Evolutionary conservation across 1,140 invertebrate genomes (phyloP).

Genomic region (Hylaeus anthracinus): DNA sequence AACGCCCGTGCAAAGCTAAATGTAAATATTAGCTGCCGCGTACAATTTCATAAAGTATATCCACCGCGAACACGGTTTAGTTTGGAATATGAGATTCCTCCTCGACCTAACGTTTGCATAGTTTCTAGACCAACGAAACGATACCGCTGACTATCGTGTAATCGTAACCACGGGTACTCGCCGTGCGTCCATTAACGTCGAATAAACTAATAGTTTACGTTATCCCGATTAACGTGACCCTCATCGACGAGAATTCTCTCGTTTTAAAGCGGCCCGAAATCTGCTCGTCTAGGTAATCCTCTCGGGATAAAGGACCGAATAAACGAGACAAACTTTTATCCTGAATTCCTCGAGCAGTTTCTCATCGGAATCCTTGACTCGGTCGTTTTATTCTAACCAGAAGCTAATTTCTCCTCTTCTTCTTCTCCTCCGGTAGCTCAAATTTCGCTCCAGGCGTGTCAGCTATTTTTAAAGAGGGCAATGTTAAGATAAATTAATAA

Average conservation of each 20-base stretch:
- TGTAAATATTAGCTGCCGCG: conserved; percentile 43
- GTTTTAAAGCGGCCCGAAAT: not conserved
- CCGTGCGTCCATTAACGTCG: not conserved
- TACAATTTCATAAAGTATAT: conserved; percentile 54
- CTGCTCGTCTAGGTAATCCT: conserved; percentile 4
- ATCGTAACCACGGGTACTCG: not conserved
- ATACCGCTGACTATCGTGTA: conserved; percentile 1
- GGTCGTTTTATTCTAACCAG: not conserved
- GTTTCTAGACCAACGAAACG: conserved; percentile 41
- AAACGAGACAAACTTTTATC: conserved; percentile 4
- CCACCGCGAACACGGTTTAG: conserved; percentile 17
- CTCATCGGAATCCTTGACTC: not conserved
- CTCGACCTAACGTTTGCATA: conserved; percentile 41
- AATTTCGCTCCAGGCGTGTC: not conserved
- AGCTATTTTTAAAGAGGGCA: too few relatives aligned
- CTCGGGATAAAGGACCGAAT: not conserved
- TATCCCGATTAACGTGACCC: conserved; percentile 32
- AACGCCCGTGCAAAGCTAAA: conserved; percentile 1
- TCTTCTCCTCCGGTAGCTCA: not conserved
- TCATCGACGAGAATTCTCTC: not conserved
- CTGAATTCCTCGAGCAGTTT: not conserved
- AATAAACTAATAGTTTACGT: conserved; percentile 19
- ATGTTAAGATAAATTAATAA: too few relatives aligned
- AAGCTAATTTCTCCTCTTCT: not conserved
- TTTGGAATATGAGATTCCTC: conserved; percentile 32